Evolutionary conservation across 2,113 vertebrate genomes (phyloP).

Genomic region (Passer montanus): DNA sequence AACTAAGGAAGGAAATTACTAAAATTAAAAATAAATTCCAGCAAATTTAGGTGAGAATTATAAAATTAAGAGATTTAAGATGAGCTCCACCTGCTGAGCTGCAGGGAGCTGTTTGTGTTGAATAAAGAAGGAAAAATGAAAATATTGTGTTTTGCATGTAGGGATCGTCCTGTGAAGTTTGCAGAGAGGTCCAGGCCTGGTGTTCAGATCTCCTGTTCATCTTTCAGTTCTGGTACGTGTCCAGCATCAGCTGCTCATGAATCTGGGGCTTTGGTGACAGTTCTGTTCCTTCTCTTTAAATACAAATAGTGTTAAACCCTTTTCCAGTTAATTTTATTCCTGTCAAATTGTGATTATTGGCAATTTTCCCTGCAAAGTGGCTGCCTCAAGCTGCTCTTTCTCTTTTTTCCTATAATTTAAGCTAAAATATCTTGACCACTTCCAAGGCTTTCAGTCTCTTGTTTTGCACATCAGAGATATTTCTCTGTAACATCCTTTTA

Average conservation of each 20-base stretch:
- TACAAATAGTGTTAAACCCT: background rate
- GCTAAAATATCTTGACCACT: background rate
- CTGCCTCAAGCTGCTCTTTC: background rate
- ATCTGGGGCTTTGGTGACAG: background rate
- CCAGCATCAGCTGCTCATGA: background rate
- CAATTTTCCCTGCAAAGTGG: background rate
- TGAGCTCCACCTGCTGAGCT: background rate
- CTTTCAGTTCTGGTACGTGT: conserved; percentile 91
- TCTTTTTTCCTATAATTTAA: background rate
- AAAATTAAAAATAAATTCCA: background rate
- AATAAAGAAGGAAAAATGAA: background rate
- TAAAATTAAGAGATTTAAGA: background rate
- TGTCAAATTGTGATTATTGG: background rate
- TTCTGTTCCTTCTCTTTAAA: background rate
- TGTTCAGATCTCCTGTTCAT: conserved; percentile 95
- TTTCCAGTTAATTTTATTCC: background rate
- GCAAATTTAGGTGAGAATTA: background rate
- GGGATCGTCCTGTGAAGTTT: conserved; percentile 94
- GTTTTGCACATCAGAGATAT: background rate
- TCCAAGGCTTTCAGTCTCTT: background rate
- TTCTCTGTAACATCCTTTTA: background rate
- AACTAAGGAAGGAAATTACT: background rate
- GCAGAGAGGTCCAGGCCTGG: conserved; percentile 94
- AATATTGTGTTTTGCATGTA: conserved; percentile 34
- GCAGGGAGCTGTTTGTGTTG: background rate